phyloP scores from a whole-genome alignment of 2,888 invertebrate genomes.

The Agrochola lota region DNA sequence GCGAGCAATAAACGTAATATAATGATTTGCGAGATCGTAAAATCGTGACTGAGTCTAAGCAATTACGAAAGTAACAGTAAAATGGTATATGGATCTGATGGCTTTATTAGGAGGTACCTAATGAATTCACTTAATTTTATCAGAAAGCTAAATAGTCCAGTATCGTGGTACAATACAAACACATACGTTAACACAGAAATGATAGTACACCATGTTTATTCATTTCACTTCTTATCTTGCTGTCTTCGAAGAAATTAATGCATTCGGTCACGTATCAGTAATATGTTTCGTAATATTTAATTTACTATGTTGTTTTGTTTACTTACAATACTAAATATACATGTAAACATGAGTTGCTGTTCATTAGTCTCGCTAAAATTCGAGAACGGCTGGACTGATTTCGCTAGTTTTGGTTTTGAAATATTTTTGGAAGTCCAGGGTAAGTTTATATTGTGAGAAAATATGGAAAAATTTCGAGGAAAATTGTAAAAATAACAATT shows the following conservation, averaged over 20 bases:
- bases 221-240: constrained; percentile 65
- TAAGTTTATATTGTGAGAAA: too few relatives aligned
- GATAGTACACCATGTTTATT: constrained; percentile 73
- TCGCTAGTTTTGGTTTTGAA: too few relatives aligned
- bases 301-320: constrained; percentile 31
- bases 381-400: too few relatives aligned
- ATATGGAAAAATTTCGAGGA: too few relatives aligned
- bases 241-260: constrained; percentile 74
- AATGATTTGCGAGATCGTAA: constrained; percentile 12
- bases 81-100: constrained; percentile 50
- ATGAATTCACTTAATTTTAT: constrained; percentile 67
- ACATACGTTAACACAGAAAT: constrained; percentile 67
- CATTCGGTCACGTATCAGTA: constrained; percentile 60
- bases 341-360: too few relatives aligned
- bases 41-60: constrained; percentile 4
- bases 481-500: too few relatives aligned
- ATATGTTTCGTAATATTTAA: constrained; percentile 45
- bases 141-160: constrained; percentile 68
- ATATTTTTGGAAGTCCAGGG: too few relatives aligned
- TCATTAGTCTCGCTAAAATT: too few relatives aligned
- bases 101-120: constrained; percentile 37
- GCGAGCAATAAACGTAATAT: constrained; percentile 14
- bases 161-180: constrained; percentile 70
- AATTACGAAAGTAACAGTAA: constrained; percentile 30
- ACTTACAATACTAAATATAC: constrained; percentile 12